Base-by-base conservation (phyloP, 2,888 invertebrate species). In the Ichneumon xanthorius region DNA sequence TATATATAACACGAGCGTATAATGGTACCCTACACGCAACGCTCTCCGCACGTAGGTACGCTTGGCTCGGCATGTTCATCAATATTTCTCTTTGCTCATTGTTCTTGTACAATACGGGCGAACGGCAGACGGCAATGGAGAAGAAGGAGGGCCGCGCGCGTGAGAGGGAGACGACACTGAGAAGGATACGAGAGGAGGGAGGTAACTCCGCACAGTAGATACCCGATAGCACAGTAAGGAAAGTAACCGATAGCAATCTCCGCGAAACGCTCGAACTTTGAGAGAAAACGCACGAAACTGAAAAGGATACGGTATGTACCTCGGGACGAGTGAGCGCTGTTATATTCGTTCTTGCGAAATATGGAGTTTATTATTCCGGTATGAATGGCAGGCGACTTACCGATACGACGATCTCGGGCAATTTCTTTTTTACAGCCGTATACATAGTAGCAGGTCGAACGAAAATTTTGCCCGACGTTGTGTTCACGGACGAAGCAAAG, bases 1-100 rank as follows among this genome's bases (percentile, higher is more conserved):
- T 75, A 45, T 63, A 63, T 63, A 75, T 58, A 58, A 58, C 22
- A 63, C 48, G 58, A 72, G 45, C 1, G 58, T 22, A 58, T 58
- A 58, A 26, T 48, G 16, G 45, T 48, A 55, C 19, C 55, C 40
- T 53, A 58, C 72, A 53, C 53, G 71, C 73, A 73, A 61, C 40
- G 19, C 50, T 33, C 67, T 58, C 37, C 61, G 63, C 58, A 76
- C 63, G 67, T 76, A 75, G 70, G 68, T 76, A 73, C 53, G 80
- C 73, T 71, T 55, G 50, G 55, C 93, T 93, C 93, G 92, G 92
- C 92, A 91, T 91, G 91, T 92, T 94, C 95, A 95, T 95, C 95
- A 95, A 95, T 95, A 95, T 95, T 95, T 95, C 95, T 94, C 94
- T 95, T 95, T 95, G 95, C 95, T 92, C 92, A 91, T 93, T 92